Evolutionary conservation across 2,888 invertebrate species (phyloP).

Genomic region (Carterocephalus palaemon): DNA sequence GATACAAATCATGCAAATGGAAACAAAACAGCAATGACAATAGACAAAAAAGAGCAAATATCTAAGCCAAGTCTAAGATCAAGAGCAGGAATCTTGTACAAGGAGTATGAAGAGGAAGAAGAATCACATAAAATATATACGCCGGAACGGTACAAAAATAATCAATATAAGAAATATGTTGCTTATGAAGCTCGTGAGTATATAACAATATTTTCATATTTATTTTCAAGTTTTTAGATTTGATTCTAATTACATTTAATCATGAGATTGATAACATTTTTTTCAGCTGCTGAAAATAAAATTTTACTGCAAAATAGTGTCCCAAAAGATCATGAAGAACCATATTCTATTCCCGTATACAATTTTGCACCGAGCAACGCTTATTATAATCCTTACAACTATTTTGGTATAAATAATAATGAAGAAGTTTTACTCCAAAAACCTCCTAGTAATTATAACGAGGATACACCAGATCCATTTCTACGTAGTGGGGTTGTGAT

Average conservation of each 20-base stretch:
- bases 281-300: too few relatives aligned
- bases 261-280: too few relatives aligned
- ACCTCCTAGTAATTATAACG: too few relatives aligned
- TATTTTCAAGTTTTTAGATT: background rate
- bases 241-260: too few relatives aligned
- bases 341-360: conserved; percentile 45
- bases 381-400: conserved; percentile 38
- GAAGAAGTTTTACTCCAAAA: conserved; percentile 25
- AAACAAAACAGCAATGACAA: too few relatives aligned
- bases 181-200: conserved; percentile 60
- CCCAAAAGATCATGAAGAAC: conserved; percentile 36
- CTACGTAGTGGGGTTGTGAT: background rate
- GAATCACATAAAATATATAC: background rate
- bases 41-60: too few relatives aligned
- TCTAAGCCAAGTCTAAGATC: too few relatives aligned
- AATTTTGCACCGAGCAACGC: conserved; percentile 41
- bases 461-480: background rate
- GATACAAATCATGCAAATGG: too few relatives aligned
- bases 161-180: conserved; percentile 33
- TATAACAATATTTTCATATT: background rate
- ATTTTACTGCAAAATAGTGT: too few relatives aligned
- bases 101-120: background rate
- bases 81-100: too few relatives aligned
- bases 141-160: conserved; percentile 7
- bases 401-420: conserved; percentile 42